Evolutionary conservation across 2,113 vertebrate genomes (phyloP).

Genomic region (Aegotheles bennettii): DNA sequence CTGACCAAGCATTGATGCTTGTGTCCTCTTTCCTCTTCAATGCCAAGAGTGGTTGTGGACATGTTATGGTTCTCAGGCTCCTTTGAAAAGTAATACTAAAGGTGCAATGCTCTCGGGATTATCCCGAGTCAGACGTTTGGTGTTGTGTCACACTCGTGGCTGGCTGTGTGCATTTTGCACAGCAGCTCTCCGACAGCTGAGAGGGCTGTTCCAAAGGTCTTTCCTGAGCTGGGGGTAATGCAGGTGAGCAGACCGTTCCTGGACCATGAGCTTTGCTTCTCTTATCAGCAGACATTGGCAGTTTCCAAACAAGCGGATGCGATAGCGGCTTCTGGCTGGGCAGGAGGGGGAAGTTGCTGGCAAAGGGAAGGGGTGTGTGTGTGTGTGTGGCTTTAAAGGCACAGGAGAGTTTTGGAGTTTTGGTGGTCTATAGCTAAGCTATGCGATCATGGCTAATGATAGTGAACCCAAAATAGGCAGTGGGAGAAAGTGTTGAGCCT

Average conservation of each 20-base stretch:
- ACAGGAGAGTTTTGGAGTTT: not conserved
- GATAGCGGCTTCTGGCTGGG: not conserved
- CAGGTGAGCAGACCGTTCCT: not conserved
- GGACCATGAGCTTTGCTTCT: not conserved
- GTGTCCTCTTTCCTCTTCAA: not conserved
- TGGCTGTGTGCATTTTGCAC: not conserved
- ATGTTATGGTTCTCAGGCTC: fast-evolving
- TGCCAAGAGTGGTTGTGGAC: not conserved
- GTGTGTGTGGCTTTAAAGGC: not conserved
- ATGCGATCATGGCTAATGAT: not conserved
- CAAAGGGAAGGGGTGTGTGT: fast-evolving
- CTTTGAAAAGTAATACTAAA: not conserved
- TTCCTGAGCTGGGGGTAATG: fast-evolving
- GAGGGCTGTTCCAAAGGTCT: not conserved
- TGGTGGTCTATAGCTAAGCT: not conserved
- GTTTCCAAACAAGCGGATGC: not conserved
- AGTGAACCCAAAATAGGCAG: not conserved
- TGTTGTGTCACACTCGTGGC: fast-evolving
- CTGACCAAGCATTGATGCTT: not conserved
- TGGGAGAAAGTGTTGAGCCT: not conserved
- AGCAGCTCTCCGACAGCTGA: fast-evolving
- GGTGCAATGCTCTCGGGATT: not conserved
- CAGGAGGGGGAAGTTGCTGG: not conserved
- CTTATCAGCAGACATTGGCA: not conserved
- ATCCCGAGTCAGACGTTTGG: not conserved